These are phyloP conservation scores for Holothuria glaberrima DNA, from an alignment of 35 echinoderm and acorn worm species.

Conservation along the genomic window DNA sequence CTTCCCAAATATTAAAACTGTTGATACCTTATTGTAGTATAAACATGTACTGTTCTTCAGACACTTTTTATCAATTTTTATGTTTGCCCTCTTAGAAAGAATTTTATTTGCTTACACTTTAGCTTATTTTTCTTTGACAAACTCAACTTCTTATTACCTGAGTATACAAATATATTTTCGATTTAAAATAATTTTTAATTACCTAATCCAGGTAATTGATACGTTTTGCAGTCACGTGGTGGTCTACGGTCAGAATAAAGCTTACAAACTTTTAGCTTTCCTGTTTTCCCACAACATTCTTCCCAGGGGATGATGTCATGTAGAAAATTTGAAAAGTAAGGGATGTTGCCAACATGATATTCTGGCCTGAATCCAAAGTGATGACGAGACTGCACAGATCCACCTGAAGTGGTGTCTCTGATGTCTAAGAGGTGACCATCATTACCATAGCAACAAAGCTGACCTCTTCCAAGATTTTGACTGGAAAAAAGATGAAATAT, in stretches of 20 bases:
- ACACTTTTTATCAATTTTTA: too few species aligned
- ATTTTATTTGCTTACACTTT: too few species aligned
- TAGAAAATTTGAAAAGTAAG: constrained; percentile 85
- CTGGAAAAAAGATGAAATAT: background rate
- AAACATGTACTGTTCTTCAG: too few species aligned
- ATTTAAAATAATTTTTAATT: background rate
- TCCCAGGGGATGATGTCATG: constrained; percentile 83
- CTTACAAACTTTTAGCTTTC: constrained; percentile 35
- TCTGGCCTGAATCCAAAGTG: constrained; percentile 63
- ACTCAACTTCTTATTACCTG: too few species aligned
- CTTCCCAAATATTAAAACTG: too few species aligned
- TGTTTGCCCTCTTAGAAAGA: too few species aligned
- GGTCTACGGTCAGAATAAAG: constrained; percentile 65
- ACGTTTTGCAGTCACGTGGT: constrained; percentile 71
- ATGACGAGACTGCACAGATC: constrained; percentile 64
- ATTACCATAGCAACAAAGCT: constrained; percentile 84
- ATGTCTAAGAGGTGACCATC: constrained; percentile 65
- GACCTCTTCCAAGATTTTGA: constrained; percentile 61
- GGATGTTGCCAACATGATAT: constrained; percentile 56
- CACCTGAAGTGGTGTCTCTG: constrained; percentile 68
- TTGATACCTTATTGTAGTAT: too few species aligned
- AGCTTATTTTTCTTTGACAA: too few species aligned
- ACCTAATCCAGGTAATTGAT: constrained; percentile 79
- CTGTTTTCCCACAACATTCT: constrained; percentile 77
- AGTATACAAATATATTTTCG: background rate